Evolutionary conservation across 2,888 invertebrate genomes (phyloP).

Genomic region (Crepidodera aurea): DNA sequence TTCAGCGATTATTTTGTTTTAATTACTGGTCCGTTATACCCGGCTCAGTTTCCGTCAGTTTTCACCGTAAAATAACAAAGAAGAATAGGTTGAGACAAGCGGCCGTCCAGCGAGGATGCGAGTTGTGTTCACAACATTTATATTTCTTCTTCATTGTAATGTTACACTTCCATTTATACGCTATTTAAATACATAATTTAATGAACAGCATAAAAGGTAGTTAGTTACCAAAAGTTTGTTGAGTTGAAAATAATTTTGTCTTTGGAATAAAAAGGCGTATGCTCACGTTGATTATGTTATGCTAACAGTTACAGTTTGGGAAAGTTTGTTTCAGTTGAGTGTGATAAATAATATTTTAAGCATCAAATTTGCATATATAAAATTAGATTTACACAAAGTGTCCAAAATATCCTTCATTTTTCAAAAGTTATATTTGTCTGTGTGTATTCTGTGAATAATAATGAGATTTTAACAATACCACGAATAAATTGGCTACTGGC

Average conservation of each 20-base stretch:
- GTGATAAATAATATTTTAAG: too few relatives aligned
- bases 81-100: constrained; percentile 7
- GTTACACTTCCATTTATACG: constrained; percentile 4
- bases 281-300: not conserved
- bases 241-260: constrained; percentile 1
- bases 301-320: not conserved
- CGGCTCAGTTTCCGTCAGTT: constrained; percentile 11
- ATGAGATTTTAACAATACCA: too few relatives aligned
- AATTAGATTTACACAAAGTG: too few relatives aligned
- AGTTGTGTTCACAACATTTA: constrained; percentile 1
- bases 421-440: too few relatives aligned
- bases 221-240: constrained; percentile 7
- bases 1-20: constrained; percentile 20
- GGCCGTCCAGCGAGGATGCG: not conserved
- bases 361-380: too few relatives aligned
- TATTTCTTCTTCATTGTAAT: constrained; percentile 3
- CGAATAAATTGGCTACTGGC: too few relatives aligned
- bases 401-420: too few relatives aligned
- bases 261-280: not conserved
- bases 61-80: constrained; percentile 18
- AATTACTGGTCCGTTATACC: constrained; percentile 5
- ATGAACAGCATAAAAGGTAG: constrained; percentile 4
- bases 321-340: not conserved
- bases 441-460: too few relatives aligned
- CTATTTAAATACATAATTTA: constrained; percentile 2